phyloP scores from a whole-genome alignment of 2,797 vertebrate genomes.

The Pangasius djambal region DNA sequence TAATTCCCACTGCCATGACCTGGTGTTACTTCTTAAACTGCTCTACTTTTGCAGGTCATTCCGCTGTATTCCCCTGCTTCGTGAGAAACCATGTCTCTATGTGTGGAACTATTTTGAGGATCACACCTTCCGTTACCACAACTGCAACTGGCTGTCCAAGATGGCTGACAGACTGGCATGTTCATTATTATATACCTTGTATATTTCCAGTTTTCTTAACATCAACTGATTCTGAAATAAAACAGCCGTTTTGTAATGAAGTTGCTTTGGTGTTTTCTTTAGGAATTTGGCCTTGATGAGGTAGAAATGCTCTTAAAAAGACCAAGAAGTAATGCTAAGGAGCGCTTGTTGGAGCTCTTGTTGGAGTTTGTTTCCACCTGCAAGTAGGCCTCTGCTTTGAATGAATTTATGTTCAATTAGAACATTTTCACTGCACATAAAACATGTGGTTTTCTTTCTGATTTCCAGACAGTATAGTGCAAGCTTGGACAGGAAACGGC shows the following conservation, averaged over 20 bases:
- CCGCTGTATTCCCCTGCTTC: slow-evolving; percentile 79
- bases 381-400: slow-evolving; percentile 75
- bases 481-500: slow-evolving; percentile 75
- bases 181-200: neutral
- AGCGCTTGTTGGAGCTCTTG: slow-evolving; percentile 78
- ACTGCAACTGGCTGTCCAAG: slow-evolving; percentile 86
- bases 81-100: slow-evolving; percentile 82
- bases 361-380: slow-evolving; percentile 88
- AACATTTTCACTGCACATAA: neutral
- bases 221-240: neutral
- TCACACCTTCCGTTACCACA: slow-evolving; percentile 85
- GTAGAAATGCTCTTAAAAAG: slow-evolving; percentile 82
- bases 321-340: slow-evolving; percentile 77
- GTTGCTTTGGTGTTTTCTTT: slow-evolving; percentile 2
- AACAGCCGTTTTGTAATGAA: neutral
- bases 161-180: slow-evolving; percentile 80
- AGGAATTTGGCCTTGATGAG: slow-evolving; percentile 86
- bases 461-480: slow-evolving; percentile 82
- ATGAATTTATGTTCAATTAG: neutral
- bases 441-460: slow-evolving; percentile 1
- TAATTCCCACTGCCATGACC: no score
- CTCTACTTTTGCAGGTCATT: slow-evolving; percentile 75
- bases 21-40: neutral
- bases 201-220: neutral
- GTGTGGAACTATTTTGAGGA: slow-evolving; percentile 91